Base-by-base conservation (phyloP, 2,888 invertebrate genomes). In the Rhagonycha lutea region DNA sequence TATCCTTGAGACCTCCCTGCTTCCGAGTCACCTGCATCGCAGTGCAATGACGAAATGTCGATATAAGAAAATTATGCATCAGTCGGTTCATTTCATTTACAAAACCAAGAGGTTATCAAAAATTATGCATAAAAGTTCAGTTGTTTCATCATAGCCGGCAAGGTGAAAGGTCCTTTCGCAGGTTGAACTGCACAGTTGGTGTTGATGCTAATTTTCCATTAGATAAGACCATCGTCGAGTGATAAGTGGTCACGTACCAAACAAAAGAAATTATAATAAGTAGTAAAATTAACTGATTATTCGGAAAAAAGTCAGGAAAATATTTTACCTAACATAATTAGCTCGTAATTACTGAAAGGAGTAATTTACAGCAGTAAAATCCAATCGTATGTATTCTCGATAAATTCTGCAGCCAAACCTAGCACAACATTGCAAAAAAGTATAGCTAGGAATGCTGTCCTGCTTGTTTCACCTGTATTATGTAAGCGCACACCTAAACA, bases 361-460 rank as follows among this genome's bases (percentile, higher is more conserved):
- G 7, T n/a, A 47, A 47, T 47, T 47, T 47, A 47, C 47, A n/a
- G 47, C 7, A 47, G 47, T 47, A 47, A 47, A 47, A 47, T 47
- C 47, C 47, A 47, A 47, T 47, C 47, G 47, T 7, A 47, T 47
- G n/a, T 47, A 47, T 47, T 8, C 32, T 32, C 32, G 32, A 32
- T 32, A 32, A 32, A 32, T 32, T 32, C 47, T 47, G 47, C 47
- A n/a, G n/a, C 47, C 47, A 47, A 47, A 47, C 47, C 47, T 47
- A 47, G 47, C 47, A 47, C 47, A 47, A 47, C 47, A 47, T 47
- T 47, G 47, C 47, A 47, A 75, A 72, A 71, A 71, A 69, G 26
- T 60, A 23, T 26, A 8, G 24, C 67, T 26, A 70, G 68, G 75
- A 75, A 75, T 75, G 75, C 29, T 69, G 75, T 72, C 72, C 62